Evolutionary conservation across 2,113 vertebrate genomes (phyloP).

Genomic region (Antigone vipio): DNA sequence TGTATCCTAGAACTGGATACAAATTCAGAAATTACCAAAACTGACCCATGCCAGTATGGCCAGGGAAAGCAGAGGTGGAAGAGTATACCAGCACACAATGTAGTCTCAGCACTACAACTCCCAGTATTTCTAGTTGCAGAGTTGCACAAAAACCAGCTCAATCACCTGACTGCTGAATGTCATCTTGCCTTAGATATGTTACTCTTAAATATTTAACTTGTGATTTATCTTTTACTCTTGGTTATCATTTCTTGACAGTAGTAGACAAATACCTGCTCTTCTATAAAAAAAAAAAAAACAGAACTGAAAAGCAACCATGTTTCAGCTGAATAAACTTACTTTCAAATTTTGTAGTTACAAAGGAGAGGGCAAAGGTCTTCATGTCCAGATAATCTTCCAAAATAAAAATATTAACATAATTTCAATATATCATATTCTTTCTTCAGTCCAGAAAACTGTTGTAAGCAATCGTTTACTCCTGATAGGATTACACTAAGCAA

Average conservation of each 20-base stretch:
- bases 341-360: neutral
- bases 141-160: neutral
- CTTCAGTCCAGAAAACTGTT: neutral
- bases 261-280: neutral
- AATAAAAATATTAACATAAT: neutral
- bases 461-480: neutral
- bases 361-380: neutral
- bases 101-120: neutral
- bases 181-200: neutral
- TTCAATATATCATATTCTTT: neutral
- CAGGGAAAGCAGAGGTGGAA: neutral
- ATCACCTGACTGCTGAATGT: neutral
- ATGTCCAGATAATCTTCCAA: neutral
- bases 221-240: neutral
- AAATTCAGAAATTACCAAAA: neutral
- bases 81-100: neutral
- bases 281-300: neutral
- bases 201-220: neutral
- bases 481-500: neutral
- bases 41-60: neutral
- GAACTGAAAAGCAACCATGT: neutral
- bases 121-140: neutral
- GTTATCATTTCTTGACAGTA: neutral
- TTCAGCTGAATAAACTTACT: neutral
- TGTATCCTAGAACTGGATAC: neutral